Conservation (phyloP, 2,113 vertebrate genomes). For the Calcarius ornatus region DNA sequence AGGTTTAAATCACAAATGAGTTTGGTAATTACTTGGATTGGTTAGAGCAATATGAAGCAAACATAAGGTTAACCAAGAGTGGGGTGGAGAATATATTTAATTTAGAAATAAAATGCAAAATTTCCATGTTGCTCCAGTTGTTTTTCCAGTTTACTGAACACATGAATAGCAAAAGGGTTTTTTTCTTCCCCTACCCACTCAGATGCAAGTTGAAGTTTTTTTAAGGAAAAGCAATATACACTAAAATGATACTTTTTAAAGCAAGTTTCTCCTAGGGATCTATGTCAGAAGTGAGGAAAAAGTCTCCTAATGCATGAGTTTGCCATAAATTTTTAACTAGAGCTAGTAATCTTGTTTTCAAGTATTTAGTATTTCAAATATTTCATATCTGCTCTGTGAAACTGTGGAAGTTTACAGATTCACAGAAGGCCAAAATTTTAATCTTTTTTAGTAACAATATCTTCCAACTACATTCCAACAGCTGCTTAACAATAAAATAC, state of each 20-base stretch:
- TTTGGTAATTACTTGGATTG: slow-evolving; percentile 26
- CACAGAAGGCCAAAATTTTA: neutral
- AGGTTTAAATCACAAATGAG: slow-evolving; percentile 3
- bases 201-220: neutral
- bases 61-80: neutral
- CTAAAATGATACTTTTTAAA: neutral
- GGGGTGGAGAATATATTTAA: neutral
- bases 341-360: neutral
- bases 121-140: neutral
- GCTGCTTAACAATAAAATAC: neutral
- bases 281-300: neutral
- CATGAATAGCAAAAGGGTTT: neutral
- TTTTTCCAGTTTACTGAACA: neutral
- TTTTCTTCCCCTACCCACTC: neutral
- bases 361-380: neutral
- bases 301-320: neutral
- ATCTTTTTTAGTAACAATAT: neutral
- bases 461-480: neutral
- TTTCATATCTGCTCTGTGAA: neutral
- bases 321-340: neutral
- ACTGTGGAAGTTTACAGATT: neutral
- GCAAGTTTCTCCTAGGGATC: neutral
- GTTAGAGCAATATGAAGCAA: neutral
- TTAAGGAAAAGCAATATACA: neutral
- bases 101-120: neutral